A percentile compares a stretch with the other conserved stretches of the same genome.
These are phyloP conservation scores for Synanceia verrucosa DNA, from an alignment of 2,797 vertebrate genomes.

Conservation along the genomic window DNA sequence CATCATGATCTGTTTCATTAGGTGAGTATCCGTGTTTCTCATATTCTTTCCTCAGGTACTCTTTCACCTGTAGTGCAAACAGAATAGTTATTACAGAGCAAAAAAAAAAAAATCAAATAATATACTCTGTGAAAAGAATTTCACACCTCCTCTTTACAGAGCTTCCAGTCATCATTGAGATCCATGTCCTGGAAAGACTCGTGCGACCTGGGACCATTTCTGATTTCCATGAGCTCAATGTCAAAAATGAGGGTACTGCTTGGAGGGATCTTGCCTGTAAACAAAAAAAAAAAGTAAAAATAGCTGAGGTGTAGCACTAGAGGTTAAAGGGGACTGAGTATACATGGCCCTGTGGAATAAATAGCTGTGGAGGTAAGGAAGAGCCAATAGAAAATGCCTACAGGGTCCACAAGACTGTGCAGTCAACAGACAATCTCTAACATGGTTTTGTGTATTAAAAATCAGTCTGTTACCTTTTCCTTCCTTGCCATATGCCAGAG, in stretches of 20 bases:
- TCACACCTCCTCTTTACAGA: constrained; percentile 91
- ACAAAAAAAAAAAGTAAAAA: constrained; percentile 1
- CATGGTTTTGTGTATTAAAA: background rate
- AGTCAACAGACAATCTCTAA: background rate
- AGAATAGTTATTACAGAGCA: background rate
- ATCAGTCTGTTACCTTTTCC: constrained; percentile 88
- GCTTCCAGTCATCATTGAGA: constrained; percentile 97
- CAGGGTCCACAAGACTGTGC: background rate
- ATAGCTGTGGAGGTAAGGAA: background rate
- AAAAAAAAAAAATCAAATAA: background rate
- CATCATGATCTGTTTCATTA: constrained; percentile 93
- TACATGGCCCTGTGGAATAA: background rate
- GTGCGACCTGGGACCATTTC: constrained; percentile 94
- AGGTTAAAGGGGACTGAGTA: background rate
- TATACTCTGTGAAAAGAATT: background rate
- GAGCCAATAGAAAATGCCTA: too few relatives aligned
- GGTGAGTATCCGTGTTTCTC: constrained; percentile 90
- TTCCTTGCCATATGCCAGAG: constrained; percentile 94
- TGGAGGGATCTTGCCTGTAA: constrained; percentile 92
- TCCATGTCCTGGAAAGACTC: constrained; percentile 97
- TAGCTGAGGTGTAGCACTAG: background rate
- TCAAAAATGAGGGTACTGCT: constrained; percentile 94
- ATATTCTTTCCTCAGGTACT: constrained; percentile 94
- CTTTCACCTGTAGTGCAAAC: constrained; percentile 85
- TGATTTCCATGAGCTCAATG: constrained; percentile 92